Evolutionary conservation across 2,888 invertebrate species (phyloP).

Genomic region (Dinocampus coccinellae): DNA sequence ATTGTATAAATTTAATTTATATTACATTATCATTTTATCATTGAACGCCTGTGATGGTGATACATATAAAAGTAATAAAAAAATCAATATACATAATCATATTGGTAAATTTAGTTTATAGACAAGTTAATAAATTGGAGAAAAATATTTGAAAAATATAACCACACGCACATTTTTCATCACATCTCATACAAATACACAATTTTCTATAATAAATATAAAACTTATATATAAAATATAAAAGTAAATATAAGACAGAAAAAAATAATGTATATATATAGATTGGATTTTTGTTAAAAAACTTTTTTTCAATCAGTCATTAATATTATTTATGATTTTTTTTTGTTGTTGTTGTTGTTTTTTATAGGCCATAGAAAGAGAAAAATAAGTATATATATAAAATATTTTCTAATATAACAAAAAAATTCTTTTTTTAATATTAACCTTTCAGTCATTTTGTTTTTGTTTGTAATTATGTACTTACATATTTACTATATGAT

Average conservation of each 20-base stretch:
- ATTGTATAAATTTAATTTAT: background rate
- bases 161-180: background rate
- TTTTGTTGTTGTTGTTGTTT: too few species aligned
- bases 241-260: background rate
- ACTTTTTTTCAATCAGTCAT: background rate
- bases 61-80: background rate
- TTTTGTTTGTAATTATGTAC: constrained; percentile 3
- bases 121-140: background rate
- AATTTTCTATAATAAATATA: background rate
- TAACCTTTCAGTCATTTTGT: constrained; percentile 26
- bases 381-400: background rate
- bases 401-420: background rate
- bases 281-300: too few species aligned
- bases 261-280: background rate
- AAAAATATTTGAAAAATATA: background rate
- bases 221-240: background rate
- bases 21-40: constrained; percentile 2
- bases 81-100: background rate
- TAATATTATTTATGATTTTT: background rate
- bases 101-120: background rate
- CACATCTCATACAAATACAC: background rate
- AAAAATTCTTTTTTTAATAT: background rate
- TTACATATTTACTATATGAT: background rate
- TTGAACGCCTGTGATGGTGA: background rate
- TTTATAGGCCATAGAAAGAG: background rate